Conservation (phyloP, 2,797 vertebrate species). For the Neoniphon sammara region DNA sequence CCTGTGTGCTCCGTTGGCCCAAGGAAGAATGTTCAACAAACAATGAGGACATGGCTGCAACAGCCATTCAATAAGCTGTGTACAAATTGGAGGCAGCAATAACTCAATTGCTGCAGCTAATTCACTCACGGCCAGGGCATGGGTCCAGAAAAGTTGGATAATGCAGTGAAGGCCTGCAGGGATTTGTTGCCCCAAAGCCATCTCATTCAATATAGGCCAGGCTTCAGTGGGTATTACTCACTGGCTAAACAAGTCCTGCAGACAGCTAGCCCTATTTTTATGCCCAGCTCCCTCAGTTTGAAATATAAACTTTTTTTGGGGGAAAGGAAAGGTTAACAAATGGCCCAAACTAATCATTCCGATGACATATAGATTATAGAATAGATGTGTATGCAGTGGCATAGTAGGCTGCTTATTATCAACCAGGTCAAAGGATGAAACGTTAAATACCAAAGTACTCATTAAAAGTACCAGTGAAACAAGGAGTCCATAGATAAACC, state of each 20-base stretch:
- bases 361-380: not conserved
- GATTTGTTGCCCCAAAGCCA: constrained; percentile 83
- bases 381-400: not conserved
- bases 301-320: constrained; percentile 58
- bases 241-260: constrained; percentile 77
- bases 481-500: too few species aligned
- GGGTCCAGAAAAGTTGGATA: constrained; percentile 84
- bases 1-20: constrained; percentile 58
- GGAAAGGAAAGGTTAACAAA: constrained; percentile 46
- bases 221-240: constrained; percentile 81
- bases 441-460: too few species aligned
- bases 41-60: constrained; percentile 73
- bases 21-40: constrained; percentile 70
- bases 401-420: constrained; percentile 5
- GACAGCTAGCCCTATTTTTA: constrained; percentile 77
- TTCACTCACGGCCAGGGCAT: constrained; percentile 81
- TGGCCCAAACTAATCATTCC: not conserved
- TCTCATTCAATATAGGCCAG: constrained; percentile 83
- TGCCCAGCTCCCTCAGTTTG: constrained; percentile 67
- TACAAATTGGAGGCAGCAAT: constrained; percentile 86
- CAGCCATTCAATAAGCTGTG: constrained; percentile 80
- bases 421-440: not conserved
- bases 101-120: constrained; percentile 86
- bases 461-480: too few species aligned
- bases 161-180: constrained; percentile 82